These are phyloP conservation scores for Subacronicta megacephala DNA, from an alignment of 2,888 invertebrate species.

Conservation along the genomic window DNA sequence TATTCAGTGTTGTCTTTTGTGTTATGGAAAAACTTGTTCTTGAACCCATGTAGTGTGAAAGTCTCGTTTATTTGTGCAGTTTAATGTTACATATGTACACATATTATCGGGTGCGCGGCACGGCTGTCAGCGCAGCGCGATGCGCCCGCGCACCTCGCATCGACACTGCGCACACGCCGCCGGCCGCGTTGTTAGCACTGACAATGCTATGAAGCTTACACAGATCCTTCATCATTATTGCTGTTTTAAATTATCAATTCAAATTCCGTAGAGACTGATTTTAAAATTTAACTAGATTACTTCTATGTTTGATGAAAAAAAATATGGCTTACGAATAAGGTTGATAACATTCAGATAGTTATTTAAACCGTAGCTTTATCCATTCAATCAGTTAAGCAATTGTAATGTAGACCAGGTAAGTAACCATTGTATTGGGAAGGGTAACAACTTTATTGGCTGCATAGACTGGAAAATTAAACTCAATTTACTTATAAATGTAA, in stretches of 20 bases:
- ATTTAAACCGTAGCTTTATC: too few species aligned
- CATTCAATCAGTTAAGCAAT: background rate
- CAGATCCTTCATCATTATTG: conserved; percentile 68
- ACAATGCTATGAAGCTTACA: conserved; percentile 75
- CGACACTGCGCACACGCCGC: conserved; percentile 62
- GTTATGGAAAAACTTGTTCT: conserved; percentile 90
- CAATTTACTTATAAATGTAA: conserved; percentile 11
- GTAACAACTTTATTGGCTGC: background rate
- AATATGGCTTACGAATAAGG: too few species aligned
- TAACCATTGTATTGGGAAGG: background rate
- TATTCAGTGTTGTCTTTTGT: conserved; percentile 90
- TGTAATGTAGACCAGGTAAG: background rate
- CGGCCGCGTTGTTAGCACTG: conserved; percentile 75
- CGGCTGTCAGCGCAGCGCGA: conserved; percentile 77
- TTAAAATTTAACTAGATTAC: too few species aligned
- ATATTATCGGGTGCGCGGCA: conserved; percentile 84
- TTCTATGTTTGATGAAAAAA: too few species aligned
- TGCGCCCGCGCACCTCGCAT: conserved; percentile 51
- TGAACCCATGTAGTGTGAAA: conserved; percentile 90
- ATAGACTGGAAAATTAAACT: background rate
- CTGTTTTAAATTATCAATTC: conserved; percentile 61
- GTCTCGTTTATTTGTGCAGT: conserved; percentile 89
- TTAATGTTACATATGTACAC: conserved; percentile 90
- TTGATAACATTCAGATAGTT: too few species aligned
- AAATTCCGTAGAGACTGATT: background rate